Conservation (phyloP, 23 tunicate species). For the Ascidia mentula region DNA sequence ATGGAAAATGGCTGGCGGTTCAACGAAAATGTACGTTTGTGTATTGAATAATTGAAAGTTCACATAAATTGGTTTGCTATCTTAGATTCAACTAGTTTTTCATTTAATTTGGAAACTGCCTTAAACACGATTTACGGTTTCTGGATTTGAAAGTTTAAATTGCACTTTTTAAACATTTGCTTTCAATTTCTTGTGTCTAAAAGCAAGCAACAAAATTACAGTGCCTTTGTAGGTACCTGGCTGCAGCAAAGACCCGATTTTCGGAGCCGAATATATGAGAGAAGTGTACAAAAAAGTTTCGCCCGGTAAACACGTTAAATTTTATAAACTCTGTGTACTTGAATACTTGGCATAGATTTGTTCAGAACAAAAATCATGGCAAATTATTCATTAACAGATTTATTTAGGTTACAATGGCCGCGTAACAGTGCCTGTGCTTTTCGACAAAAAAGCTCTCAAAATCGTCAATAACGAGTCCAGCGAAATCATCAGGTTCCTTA, state of each 20-base stretch:
- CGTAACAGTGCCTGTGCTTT: constrained; percentile 82
- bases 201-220: too few relatives aligned
- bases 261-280: constrained; percentile 52
- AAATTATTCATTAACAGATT: too few relatives aligned
- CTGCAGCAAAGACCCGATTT: constrained; percentile 66
- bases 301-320: neutral
- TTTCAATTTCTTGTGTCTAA: too few relatives aligned
- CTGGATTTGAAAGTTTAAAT: too few relatives aligned
- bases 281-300: constrained; percentile 67
- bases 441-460: constrained; percentile 66
- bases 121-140: too few relatives aligned
- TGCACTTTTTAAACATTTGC: too few relatives aligned
- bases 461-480: constrained; percentile 96
- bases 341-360: neutral
- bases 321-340: neutral
- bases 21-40: constrained; percentile 67
- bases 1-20: constrained; percentile 81
- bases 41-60: too few relatives aligned
- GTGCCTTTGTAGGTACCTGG: constrained; percentile 11
- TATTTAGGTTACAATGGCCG: constrained; percentile 61
- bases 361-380: too few relatives aligned
- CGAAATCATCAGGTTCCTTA: constrained; percentile 83
- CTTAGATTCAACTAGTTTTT: too few relatives aligned
- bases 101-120: too few relatives aligned
- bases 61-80: too few relatives aligned